These are phyloP conservation scores for Homarus americanus DNA, from an alignment of 1,140 invertebrate species.

Conservation along the genomic window DNA sequence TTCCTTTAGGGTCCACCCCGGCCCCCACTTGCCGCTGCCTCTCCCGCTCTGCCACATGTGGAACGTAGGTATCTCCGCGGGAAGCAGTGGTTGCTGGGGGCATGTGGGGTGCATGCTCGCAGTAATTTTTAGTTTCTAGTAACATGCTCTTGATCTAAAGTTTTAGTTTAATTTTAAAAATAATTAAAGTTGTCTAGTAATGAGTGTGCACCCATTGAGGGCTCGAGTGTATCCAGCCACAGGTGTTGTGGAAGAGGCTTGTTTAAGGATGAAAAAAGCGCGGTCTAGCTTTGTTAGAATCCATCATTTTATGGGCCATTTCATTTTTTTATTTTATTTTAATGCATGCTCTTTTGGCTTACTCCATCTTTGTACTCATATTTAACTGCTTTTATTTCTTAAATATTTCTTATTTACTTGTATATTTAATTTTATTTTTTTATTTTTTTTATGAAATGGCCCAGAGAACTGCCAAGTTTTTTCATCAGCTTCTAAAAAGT, in stretches of 20 bases:
- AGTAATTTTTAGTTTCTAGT: slow-evolving; percentile 68
- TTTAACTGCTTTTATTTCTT: slow-evolving; percentile 31
- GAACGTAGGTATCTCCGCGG: slow-evolving; percentile 70
- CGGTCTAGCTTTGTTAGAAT: slow-evolving; percentile 57
- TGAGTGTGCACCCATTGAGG: slow-evolving; percentile 72
- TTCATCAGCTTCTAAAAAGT: slow-evolving; percentile 15
- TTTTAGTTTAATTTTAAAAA: slow-evolving; percentile 34
- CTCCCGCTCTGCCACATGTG: slow-evolving; percentile 71
- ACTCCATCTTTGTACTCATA: slow-evolving; percentile 3
- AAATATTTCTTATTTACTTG: too few species aligned
- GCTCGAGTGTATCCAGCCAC: slow-evolving; percentile 69
- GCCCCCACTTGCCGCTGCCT: slow-evolving; percentile 72
- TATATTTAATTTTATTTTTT: too few species aligned
- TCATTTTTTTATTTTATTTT: slow-evolving; percentile 56
- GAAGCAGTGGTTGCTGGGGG: slow-evolving; percentile 71
- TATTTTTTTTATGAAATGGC: slow-evolving; percentile 47
- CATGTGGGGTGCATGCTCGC: slow-evolving; percentile 67
- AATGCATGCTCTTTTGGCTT: slow-evolving; percentile 41
- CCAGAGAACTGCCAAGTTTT: slow-evolving; percentile 64
- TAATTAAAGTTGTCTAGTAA: slow-evolving; percentile 23
- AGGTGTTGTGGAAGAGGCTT: slow-evolving; percentile 71
- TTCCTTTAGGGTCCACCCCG: slow-evolving; percentile 55
- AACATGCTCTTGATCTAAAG: slow-evolving; percentile 34
- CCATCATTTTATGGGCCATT: slow-evolving; percentile 50
- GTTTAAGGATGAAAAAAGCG: slow-evolving; percentile 58